phyloP scores from a whole-genome alignment of 1,140 invertebrate genomes.

The Drosophila ficusphila region DNA sequence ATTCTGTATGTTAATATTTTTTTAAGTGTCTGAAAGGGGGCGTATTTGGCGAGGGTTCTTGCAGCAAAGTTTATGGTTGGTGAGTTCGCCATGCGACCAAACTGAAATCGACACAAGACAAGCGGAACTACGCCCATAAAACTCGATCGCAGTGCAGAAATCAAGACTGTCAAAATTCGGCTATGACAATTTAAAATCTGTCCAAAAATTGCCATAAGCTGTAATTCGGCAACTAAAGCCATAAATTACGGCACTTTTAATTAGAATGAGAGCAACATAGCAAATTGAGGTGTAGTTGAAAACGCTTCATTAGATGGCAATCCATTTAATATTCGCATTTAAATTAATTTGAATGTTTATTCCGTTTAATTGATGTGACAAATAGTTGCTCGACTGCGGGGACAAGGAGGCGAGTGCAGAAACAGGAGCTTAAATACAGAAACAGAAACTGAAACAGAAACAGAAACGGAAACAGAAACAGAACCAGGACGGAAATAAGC shows the following conservation, averaged over 20 bases:
- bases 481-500: constrained; percentile 53
- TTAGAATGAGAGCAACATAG: background rate
- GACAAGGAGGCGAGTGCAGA: background rate
- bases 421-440: background rate
- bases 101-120: constrained; percentile 9
- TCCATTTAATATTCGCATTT: constrained; percentile 33
- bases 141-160: background rate
- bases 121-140: background rate
- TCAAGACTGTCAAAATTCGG: background rate
- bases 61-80: constrained; percentile 8
- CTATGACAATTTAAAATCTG: constrained; percentile 1
- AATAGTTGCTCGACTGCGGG: constrained; percentile 3
- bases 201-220: background rate
- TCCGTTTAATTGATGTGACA: constrained; percentile 40
- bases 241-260: constrained; percentile 26
- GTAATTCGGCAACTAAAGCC: background rate
- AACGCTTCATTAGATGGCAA: constrained; percentile 28
- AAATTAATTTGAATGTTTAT: constrained; percentile 45
- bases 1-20: no score
- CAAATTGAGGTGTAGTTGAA: constrained; percentile 1
- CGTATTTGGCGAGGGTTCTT: background rate
- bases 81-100: constrained; percentile 24
- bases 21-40: background rate
- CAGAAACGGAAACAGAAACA: constrained; percentile 5
- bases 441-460: background rate